A percentile compares a stretch with the other conserved stretches of the same genome.
These are phyloP conservation scores for Mus pahari DNA, from an alignment of 2,113 vertebrate species.

Conservation along the genomic window DNA sequence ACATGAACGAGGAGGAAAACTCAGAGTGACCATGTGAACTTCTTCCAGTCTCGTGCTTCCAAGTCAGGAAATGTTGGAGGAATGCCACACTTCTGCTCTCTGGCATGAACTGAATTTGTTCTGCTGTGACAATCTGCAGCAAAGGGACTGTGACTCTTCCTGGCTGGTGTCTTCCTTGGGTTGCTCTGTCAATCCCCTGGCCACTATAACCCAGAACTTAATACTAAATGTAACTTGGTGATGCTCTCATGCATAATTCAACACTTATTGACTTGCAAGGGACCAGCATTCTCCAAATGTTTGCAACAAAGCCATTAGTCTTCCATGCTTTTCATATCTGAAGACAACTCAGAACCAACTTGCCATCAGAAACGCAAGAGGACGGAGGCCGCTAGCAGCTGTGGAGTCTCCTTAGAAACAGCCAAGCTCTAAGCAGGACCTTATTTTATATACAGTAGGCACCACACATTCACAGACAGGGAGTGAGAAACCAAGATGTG, in stretches of 20 bases:
- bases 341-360: slow-evolving; percentile 64
- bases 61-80: background rate
- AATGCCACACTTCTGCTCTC: background rate
- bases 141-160: background rate
- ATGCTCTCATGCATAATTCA: slow-evolving; percentile 61
- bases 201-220: background rate
- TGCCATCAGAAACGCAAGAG: background rate
- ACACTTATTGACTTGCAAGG: slow-evolving; percentile 78
- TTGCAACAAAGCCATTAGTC: slow-evolving; percentile 81
- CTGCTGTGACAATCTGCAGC: slow-evolving; percentile 38
- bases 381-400: background rate
- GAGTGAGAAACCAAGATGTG: background rate
- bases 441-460: background rate
- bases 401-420: slow-evolving; percentile 8
- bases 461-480: slow-evolving; percentile 26
- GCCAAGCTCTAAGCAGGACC: slow-evolving; percentile 1
- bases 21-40: too few relatives aligned
- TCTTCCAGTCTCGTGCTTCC: background rate
- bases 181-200: slow-evolving; percentile 5
- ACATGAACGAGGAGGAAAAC: background rate
- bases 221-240: slow-evolving; percentile 64
- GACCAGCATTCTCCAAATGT: slow-evolving; percentile 70
- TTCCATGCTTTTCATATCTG: slow-evolving; percentile 75
- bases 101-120: background rate
- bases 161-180: background rate